Evolutionary conservation across 2,888 invertebrate species (phyloP), one percentile per base, ranked within the genome.

Genomic region (Dromius quadrimaculatus): DNA sequence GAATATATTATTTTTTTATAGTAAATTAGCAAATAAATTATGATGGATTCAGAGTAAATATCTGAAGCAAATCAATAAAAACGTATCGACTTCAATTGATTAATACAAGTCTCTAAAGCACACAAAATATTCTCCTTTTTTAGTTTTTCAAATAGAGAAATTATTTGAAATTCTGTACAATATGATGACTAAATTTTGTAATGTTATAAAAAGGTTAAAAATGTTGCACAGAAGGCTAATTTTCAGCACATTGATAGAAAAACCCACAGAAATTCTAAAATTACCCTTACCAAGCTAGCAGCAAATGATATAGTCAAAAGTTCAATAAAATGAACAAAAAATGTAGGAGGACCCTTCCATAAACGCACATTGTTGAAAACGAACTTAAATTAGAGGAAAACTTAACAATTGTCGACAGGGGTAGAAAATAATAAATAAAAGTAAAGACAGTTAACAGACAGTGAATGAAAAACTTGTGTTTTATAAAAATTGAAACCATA

Each of bases 401-500:
- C 22, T 1, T 13, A 20, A 19, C 2, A 15, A 13, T 1, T 15
- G 9, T 45, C 13, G 13, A 45, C 11, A 50, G 11, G 50, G 11
- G 13, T 8, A 64, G 32, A 32, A 17, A 47, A 64, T 22, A 54
- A 54, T 3, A 11, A 28, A 28, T 23, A 64, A 34, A 47, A 47
- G 4, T 50, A 13, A 41, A 41, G 2, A 36, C 36, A 36, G 47
- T 36, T 41, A 41, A 38, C 13, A 23, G 6, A 15, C 41, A 50
- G 65, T 65, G 65, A 8, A 47, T 34, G 47, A 36, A 15, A 50
- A 22, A 65, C 32, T 34, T 34, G 47, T 47, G 43, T 43, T 62
- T 65, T 47, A 50, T 22, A 47, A 62, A 41, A 62, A 62, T 62
- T 62, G 41, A 38, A 65, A 47, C 47, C 65, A 65, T 65, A 36